Evolutionary conservation across 2,797 vertebrate genomes (phyloP).

Genomic region (Sebastes ruberrimus): DNA sequence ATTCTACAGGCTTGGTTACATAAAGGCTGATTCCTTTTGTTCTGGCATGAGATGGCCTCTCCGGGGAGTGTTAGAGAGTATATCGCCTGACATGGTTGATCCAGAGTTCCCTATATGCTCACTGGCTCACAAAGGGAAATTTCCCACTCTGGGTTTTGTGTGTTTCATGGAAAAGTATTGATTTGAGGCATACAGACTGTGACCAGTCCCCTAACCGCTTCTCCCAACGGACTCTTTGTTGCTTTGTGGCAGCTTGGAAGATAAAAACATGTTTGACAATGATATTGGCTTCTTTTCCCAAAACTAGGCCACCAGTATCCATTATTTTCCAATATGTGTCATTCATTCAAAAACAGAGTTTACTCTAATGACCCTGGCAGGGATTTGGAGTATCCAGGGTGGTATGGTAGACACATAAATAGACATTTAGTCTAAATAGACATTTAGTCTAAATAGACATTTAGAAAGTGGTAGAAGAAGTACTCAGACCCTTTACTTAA

Average conservation of each 20-base stretch:
- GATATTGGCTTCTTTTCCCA: constrained; percentile 5
- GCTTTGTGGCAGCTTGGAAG: constrained; percentile 41
- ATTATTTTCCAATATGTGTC: constrained; percentile 29
- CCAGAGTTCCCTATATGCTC: constrained; percentile 24
- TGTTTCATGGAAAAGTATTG: constrained; percentile 29
- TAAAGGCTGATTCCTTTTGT: constrained; percentile 54
- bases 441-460: background rate
- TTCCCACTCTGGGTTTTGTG: background rate
- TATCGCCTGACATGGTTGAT: constrained; percentile 51
- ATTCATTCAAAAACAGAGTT: constrained; percentile 5
- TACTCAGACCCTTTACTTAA: background rate
- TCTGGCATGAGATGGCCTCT: constrained; percentile 37
- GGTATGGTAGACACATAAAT: background rate
- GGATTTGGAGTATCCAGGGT: background rate
- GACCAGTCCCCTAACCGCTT: background rate
- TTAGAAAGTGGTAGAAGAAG: background rate
- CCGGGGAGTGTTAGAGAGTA: background rate
- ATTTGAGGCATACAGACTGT: constrained; percentile 25
- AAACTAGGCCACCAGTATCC: constrained; percentile 42
- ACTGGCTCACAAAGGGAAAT: constrained; percentile 18
- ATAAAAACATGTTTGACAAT: constrained; percentile 46
- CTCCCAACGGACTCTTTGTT: constrained; percentile 31
- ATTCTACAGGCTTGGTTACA: constrained; percentile 59
- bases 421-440: background rate
- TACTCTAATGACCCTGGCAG: background rate